Base-by-base conservation (phyloP, 1,140 invertebrate genomes). In the Wasmannia auropunctata region DNA sequence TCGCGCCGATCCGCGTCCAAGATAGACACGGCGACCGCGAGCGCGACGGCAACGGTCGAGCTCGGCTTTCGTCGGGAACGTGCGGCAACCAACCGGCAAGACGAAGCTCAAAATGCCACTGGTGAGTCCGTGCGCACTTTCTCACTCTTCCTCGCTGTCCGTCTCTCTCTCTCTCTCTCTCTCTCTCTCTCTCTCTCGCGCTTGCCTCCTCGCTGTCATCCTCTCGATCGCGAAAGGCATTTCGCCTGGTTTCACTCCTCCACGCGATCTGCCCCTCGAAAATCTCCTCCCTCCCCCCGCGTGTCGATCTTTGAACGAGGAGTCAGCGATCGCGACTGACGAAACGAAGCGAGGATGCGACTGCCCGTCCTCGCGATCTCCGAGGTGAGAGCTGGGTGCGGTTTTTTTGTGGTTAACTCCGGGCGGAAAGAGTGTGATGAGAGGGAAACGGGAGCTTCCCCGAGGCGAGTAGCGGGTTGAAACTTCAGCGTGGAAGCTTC, bases 21-120 rank as follows among this genome's bases (percentile, higher is more conserved):
- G 67, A 11, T n/a, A 34, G n/a, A 8, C 51, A 43, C 37, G 37
- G 19, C 22, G 16, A 14, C 4, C n/a, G 40, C 28, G 70, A 25
- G 69, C 63, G 22, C 76, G 76, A 86, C 77, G n/a, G 25, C 25
- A 25, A 40, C 11, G 77, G 54, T 84, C 62, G 87, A 77, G 70
- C 58, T 76, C 72, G 43, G 28, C 54, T 86, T 72, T 84, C 72
- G 25, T 81, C 77, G 11, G 37, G 54, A 31, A 10, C 31, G 83
- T 87, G 67, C 51, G 49, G 22, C 54, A 72, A 25, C 31, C 72
- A 86, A 69, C 85, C 87, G 69, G 62, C 91, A 93, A 91, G 77
- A 93, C 93, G 93, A 93, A 93, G 92, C 91, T 93, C 87, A 94
- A 93, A 93, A 94, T 94, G 93, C 90, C 92, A 83, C 85, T 93